Base-by-base conservation (phyloP, 2,113 vertebrate genomes). In the Phaetusa simplex region DNA sequence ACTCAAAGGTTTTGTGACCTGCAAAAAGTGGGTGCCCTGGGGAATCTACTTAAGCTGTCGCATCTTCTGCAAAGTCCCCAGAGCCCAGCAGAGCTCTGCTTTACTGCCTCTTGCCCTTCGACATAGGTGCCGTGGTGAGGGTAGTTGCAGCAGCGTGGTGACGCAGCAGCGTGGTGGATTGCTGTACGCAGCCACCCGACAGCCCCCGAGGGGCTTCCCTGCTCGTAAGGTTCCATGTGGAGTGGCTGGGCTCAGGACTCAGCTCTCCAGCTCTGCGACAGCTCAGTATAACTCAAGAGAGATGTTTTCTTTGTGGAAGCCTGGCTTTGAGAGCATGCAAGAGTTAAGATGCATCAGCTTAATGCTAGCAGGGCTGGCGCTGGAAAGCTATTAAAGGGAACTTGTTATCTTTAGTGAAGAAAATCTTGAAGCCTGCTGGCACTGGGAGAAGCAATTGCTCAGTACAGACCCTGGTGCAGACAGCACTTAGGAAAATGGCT, bases 291-390 rank as follows among this genome's bases (percentile, higher is more conserved):
- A 58, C 67, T 43, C 0, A 0, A 55, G 64, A 86, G 45, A 49
- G 55, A 43, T 11, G n/a, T 72, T 89, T 78, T 78, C n/a, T 50
- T 22, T 70, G 30, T 77, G 76, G 30, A 29, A 84, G 45, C 66
- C 47, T 71, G 47, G n/a, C 89, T 95, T 80, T 43, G 85, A 88
- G 78, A 86, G 55, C 74, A 62, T 0, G 27, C 87, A 83, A 70
- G 90, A 82, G 90, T 96, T 97, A 93, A 94, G 81, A 94, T 94
- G 66, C 77, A 85, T 88, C 91, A 94, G 78, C 69, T 90, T 96
- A 89, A 74, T 73, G 95, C 80, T 67, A 88, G 84, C 56, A 86
- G 89, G 94, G 80, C 88, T 95, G 80, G 86, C 71, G 15, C 86
- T 93, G 81, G 91, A 64, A 95, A 80, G 86, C 91, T 97, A 88